Evolutionary conservation across 2,113 vertebrate genomes (phyloP), one percentile per base, ranked within the genome.

Genomic region (Onychostoma macrolepis): DNA sequence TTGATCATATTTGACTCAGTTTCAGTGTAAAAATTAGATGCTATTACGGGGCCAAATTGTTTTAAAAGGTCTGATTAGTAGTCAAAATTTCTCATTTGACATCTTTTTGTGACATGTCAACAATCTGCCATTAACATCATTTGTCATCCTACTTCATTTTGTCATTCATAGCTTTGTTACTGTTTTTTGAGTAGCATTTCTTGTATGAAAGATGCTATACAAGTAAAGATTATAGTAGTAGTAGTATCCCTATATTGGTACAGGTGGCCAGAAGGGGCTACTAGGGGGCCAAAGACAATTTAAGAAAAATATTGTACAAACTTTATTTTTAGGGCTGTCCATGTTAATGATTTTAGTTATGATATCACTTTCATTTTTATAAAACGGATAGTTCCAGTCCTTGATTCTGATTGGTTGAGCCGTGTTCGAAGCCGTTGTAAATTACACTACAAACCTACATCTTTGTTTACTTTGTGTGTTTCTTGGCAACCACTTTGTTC

Each of bases 121-220:
- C 41, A 72, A 61, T 71, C 77, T 87, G 88, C 82, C 58, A 41
- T 71, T 58, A 71, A 53, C 24, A 28, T 19, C 8, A 61, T 65
- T 69, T 85, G 82, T 87, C 81, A 81, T 67, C 58, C 80, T 28
- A 28, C 72, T 84, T 87, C 26, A 61, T 53, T 87, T 75, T 83
- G 80, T 80, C 76, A 50, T 41, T 36, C 0, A 43, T 75, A 43
- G 5, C 4, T 75, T 43, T 75, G 11, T 43, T 38, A 38, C 8
- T 58, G 7, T 36, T 69, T 67, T n/a, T n/a, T 8, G 65, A 67
- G 65, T 33, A 8, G 28, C 28, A 71, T 71, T 19, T 33, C 0
- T 69, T 69, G 65, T 19, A 69, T 69, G 15, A 33, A 19, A 33
- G 2, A 69, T 67, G 65, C 28, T 33, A 30, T 67, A 30, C 26